Base-by-base conservation (phyloP, 1,140 invertebrate genomes). In the Oscheius sp. region DNA sequence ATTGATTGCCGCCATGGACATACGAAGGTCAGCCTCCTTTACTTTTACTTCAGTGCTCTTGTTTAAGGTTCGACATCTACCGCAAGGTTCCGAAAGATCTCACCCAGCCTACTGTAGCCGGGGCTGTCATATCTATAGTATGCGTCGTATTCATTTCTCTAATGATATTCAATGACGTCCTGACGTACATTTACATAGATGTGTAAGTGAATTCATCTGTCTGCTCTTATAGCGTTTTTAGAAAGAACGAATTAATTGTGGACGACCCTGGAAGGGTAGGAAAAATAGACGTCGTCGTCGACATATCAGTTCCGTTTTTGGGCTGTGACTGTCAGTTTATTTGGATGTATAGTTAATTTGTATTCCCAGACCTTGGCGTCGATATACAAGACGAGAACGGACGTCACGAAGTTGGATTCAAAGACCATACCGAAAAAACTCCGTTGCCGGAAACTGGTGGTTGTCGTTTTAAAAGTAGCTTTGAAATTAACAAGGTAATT, bases 381-480 rank as follows among this genome's bases (percentile, higher is more conserved):
- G 89, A 90, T 77, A 89, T 90, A 71, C 88, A 90, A 81, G 89
- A 90, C 85, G 88, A 90, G 68, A 86, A 88, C 82, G 89, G 89
- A 1, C 79, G 89, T 72, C 89, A 90, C 84, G 89, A 90, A 82
- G 89, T 90, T 23, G 89, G 89, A 13, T 89, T 88, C 84, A 84
- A 88, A 31, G 88, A 89, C 70, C 88, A 89, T 77, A 89, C 87
- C 13, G 79, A 85, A 15, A 90, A 89, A 79, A 82, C 78, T 28
- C 85, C 86, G 29, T 68, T 88, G 7, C 61, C 82, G 45, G 77
- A 85, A 34, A 78, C 78, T 49, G 79, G 84, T 49, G 89, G 89
- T 1, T 90, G 89, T 77, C 77, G 86, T 18, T 89, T 90, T 80
- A 86, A 89, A 78, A 86, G 88, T 20, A 82, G 82, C 67, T 89